Percentiles rank a stretch among this genome's conserved stretches.
Conservation (phyloP, 2,888 invertebrate genomes). For the Antheraea assamensis region DNA sequence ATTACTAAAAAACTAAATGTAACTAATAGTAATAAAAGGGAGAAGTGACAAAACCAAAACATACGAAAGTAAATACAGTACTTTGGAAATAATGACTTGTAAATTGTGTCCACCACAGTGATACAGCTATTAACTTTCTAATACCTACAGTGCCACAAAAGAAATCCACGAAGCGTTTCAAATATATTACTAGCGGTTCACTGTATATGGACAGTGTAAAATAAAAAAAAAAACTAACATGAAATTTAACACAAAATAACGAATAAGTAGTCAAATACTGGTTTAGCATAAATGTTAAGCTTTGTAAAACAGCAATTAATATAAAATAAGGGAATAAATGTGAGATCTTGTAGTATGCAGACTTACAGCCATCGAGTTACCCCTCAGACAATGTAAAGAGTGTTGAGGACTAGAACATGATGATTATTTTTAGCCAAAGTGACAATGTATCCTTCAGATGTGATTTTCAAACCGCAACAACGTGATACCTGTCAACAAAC, state of each 20-base stretch:
- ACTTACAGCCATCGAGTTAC: constrained; percentile 80
- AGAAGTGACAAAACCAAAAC: constrained; percentile 70
- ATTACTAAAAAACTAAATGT: constrained; percentile 82
- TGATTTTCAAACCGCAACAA: constrained; percentile 98
- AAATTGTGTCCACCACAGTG: constrained; percentile 69
- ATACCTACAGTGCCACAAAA: constrained; percentile 61
- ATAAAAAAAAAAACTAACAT: constrained; percentile 73
- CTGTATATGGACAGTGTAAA: constrained; percentile 68
- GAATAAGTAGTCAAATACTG: constrained; percentile 80
- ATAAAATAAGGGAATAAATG: constrained; percentile 82
- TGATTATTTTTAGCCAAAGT: constrained; percentile 99
- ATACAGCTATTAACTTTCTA: constrained; percentile 53
- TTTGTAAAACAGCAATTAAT: constrained; percentile 81
- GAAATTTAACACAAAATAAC: constrained; percentile 78
- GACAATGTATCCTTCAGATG: constrained; percentile 97
- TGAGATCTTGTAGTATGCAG: constrained; percentile 83
- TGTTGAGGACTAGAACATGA: constrained; percentile 97
- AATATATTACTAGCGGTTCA: constrained; percentile 59
- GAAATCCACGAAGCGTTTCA: constrained; percentile 60
- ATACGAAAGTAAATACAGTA: constrained; percentile 71
- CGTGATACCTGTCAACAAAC: constrained; percentile 90
- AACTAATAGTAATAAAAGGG: constrained; percentile 68
- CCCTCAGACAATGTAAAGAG: constrained; percentile 94
- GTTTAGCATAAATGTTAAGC: constrained; percentile 80
- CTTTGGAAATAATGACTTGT: constrained; percentile 77